Conservation (phyloP, 2,113 vertebrate species). For the Xenopus borealis region DNA sequence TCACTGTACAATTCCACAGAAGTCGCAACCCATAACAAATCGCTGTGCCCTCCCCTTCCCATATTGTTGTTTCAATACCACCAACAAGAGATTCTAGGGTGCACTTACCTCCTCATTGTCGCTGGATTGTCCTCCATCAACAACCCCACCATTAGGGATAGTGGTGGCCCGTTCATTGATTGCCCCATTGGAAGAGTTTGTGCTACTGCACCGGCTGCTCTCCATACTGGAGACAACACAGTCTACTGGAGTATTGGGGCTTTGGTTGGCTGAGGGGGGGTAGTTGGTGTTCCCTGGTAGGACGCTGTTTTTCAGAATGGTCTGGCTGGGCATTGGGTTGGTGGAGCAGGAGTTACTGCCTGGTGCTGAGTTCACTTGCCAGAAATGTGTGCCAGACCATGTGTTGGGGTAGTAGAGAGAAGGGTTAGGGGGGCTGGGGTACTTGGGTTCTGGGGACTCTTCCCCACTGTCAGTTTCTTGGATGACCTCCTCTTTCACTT, state of each 20-base stretch:
- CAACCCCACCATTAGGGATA: conserved; percentile 67
- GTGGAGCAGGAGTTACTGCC: not conserved
- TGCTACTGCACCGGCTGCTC: conserved; percentile 50
- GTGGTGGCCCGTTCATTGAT: not conserved
- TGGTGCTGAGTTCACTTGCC: not conserved
- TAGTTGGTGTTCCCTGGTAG: conserved; percentile 19
- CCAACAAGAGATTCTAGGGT: too few relatives aligned
- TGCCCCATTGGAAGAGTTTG: not conserved
- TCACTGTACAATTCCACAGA: too few relatives aligned
- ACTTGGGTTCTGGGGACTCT: conserved; percentile 53
- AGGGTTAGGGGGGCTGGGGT: conserved; percentile 7
- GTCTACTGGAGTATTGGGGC: conserved; percentile 35
- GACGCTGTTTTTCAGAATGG: conserved; percentile 42
- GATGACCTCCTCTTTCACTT: conserved; percentile 62
- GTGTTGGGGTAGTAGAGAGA: not conserved
- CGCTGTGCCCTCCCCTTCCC: too few relatives aligned
- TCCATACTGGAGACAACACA: conserved; percentile 38
- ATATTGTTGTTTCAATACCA: too few relatives aligned
- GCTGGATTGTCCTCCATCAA: conserved; percentile 55
- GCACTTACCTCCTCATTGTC: conserved; percentile 74
- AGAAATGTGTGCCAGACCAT: conserved; percentile 1
- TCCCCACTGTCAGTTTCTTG: conserved; percentile 57
- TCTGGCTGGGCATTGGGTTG: not conserved
- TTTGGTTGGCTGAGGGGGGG: not conserved
- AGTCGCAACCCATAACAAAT: too few relatives aligned